Evolutionary conservation across 2,888 invertebrate species (phyloP).

Genomic region (Nemotelus nigrinus): DNA sequence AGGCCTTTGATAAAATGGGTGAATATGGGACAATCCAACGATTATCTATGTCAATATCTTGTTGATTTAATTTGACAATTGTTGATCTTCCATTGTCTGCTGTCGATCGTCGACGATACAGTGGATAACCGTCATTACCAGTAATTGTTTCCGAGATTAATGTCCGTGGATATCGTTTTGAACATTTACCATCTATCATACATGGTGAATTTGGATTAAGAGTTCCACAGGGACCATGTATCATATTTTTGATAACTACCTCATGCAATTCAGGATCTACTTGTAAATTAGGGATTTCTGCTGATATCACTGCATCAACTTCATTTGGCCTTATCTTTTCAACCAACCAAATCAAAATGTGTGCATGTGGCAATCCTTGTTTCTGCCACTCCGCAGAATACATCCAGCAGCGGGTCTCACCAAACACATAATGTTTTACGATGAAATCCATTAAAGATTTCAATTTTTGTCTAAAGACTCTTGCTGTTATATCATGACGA

Average conservation of each 20-base stretch:
- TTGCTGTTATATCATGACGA: slow-evolving; percentile 60
- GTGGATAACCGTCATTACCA: slow-evolving; percentile 57
- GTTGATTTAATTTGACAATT: slow-evolving; percentile 47
- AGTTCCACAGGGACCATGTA: slow-evolving; percentile 60
- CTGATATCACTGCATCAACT: slow-evolving; percentile 52
- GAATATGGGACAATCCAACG: slow-evolving; percentile 59
- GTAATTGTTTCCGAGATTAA: slow-evolving; percentile 55
- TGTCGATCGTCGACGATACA: slow-evolving; percentile 51
- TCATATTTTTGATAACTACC: slow-evolving; percentile 55
- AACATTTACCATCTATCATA: slow-evolving; percentile 57
- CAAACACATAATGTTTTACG: slow-evolving; percentile 54
- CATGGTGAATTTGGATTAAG: slow-evolving; percentile 58
- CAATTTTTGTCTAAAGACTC: slow-evolving; percentile 56
- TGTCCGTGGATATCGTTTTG: slow-evolving; percentile 54
- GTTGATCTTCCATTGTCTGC: slow-evolving; percentile 48
- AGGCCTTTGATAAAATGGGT: slow-evolving; percentile 55
- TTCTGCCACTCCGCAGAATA: slow-evolving; percentile 54
- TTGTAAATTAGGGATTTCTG: slow-evolving; percentile 54
- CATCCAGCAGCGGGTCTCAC: slow-evolving; percentile 54
- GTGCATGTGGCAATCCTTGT: slow-evolving; percentile 52
- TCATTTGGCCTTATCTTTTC: slow-evolving; percentile 51
- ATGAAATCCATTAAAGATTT: slow-evolving; percentile 50
- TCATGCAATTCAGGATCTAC: slow-evolving; percentile 56
- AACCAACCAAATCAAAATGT: slow-evolving; percentile 52
- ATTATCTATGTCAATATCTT: slow-evolving; percentile 54